Conservation (phyloP, 2,888 invertebrate genomes). For the Chrysodeixis includens region DNA sequence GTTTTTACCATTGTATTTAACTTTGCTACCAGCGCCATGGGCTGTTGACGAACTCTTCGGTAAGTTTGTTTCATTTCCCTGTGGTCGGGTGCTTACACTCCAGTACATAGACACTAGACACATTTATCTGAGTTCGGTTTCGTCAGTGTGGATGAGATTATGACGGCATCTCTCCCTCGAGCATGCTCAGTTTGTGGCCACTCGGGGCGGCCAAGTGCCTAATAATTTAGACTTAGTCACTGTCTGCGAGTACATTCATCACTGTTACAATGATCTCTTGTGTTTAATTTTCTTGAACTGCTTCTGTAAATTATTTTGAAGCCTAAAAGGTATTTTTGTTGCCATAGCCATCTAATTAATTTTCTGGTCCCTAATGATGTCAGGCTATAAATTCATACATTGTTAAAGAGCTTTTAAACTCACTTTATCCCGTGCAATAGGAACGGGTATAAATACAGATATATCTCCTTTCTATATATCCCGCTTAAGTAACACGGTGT, state of each 20-base stretch:
- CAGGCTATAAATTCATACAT: too few species aligned
- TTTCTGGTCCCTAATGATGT: too few species aligned
- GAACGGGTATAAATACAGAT: too few species aligned
- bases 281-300: conserved; percentile 10
- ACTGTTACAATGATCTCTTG: conserved; percentile 9
- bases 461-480: too few species aligned
- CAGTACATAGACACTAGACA: conserved; percentile 37
- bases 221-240: conserved; percentile 45
- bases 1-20: conserved; percentile 52
- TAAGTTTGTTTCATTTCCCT: conserved; percentile 55
- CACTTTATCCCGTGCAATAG: too few species aligned
- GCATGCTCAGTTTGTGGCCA: conserved; percentile 43
- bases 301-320: background rate
- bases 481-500: background rate
- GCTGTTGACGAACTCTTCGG: conserved; percentile 50
- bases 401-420: too few species aligned
- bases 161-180: conserved; percentile 38
- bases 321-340: background rate
- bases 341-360: too few species aligned
- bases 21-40: conserved; percentile 45
- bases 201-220: conserved; percentile 36
- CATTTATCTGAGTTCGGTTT: conserved; percentile 45
- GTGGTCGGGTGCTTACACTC: conserved; percentile 37
- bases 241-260: conserved; percentile 11
- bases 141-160: conserved; percentile 46